These are phyloP conservation scores for Hippopotamus amphibius DNA, from an alignment of 2,113 vertebrate species.

Conservation along the genomic window DNA sequence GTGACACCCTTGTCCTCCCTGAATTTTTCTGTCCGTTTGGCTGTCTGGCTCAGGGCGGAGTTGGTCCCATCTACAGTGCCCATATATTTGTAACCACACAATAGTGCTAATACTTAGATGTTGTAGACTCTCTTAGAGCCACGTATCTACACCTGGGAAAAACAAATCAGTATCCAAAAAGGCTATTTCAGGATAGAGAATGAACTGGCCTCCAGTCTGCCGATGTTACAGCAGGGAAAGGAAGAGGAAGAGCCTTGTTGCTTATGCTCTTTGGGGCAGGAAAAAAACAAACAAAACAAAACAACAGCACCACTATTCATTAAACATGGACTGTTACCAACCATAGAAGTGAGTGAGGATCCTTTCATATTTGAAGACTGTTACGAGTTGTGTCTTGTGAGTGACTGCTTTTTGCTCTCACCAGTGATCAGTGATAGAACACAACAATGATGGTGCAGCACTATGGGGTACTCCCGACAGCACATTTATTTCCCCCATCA, in stretches of 20 bases:
- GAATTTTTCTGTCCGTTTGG: background rate
- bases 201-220: background rate
- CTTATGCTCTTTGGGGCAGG: background rate
- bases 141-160: background rate
- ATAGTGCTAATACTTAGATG: background rate
- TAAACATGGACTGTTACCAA: background rate
- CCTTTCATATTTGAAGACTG: slow-evolving; percentile 18
- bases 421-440: slow-evolving; percentile 1
- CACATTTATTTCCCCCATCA: slow-evolving; percentile 55
- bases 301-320: background rate
- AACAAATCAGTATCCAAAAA: background rate
- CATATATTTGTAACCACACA: background rate
- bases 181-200: background rate
- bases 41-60: background rate
- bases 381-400: slow-evolving; percentile 21
- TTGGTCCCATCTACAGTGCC: background rate
- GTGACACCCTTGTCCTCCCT: background rate
- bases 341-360: background rate
- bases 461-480: accelerated
- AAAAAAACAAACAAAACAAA: background rate
- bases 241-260: background rate
- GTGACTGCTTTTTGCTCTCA: background rate
- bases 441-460: background rate
- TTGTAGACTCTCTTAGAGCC: background rate
- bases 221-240: background rate